These are phyloP conservation scores for Gibbula magus DNA, from an alignment of 2,888 invertebrate genomes.

Conservation along the genomic window DNA sequence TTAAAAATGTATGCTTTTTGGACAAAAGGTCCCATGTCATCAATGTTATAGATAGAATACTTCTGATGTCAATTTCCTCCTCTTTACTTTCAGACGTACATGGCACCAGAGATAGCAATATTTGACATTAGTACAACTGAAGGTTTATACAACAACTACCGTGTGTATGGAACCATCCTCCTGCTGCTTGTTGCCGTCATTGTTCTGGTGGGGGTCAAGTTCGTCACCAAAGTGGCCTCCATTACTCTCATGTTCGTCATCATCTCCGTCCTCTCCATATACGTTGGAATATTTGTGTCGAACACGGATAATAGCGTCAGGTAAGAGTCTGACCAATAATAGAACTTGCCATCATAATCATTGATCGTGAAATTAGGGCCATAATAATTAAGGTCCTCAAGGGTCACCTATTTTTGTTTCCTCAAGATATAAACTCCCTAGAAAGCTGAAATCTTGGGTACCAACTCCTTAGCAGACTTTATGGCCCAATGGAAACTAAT, in stretches of 20 bases:
- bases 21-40: no score
- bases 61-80: background rate
- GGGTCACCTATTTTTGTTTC: no score
- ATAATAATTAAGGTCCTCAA: no score
- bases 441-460: no score
- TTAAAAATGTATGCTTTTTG: background rate
- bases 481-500: no score
- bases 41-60: no score
- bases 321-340: no score
- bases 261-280: conserved; percentile 94
- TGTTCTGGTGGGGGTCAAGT: conserved; percentile 97
- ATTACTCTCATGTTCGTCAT: conserved; percentile 96
- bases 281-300: conserved; percentile 88
- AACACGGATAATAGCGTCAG: conserved; percentile 53
- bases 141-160: conserved; percentile 95
- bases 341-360: no score
- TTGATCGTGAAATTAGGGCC: no score
- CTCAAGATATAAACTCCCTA: no score
- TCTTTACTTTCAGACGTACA: conserved; percentile 68
- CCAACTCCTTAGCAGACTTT: no score
- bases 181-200: conserved; percentile 91
- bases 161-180: conserved; percentile 94
- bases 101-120: conserved; percentile 83
- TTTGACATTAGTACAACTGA: conserved; percentile 84
- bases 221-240: conserved; percentile 98